These are phyloP conservation scores for Encarsia formosa DNA, from an alignment of 2,888 invertebrate species.

Conservation along the genomic window DNA sequence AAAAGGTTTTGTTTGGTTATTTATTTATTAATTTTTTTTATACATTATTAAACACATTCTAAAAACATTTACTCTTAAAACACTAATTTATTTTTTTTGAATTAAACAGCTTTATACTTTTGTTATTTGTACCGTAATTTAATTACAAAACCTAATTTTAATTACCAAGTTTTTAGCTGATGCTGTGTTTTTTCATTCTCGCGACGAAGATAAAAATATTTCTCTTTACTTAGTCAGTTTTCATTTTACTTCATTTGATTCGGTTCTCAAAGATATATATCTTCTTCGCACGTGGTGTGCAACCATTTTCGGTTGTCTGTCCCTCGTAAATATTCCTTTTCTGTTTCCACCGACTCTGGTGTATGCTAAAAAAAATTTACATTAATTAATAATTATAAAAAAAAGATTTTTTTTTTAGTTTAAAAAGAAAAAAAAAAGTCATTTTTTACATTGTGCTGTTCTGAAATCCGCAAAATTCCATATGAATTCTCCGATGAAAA, in stretches of 20 bases:
- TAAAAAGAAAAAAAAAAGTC: neutral
- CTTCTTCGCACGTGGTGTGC: slow-evolving; percentile 78
- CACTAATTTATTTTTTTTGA: too few relatives aligned
- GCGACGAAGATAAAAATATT: too few relatives aligned
- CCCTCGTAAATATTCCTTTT: slow-evolving; percentile 85
- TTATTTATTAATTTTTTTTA: too few relatives aligned
- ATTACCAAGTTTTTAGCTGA: too few relatives aligned
- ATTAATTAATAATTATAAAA: neutral
- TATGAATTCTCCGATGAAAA: slow-evolving; percentile 93
- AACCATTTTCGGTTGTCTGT: slow-evolving; percentile 84
- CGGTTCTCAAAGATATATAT: slow-evolving; percentile 63
- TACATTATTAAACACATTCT: too few relatives aligned
- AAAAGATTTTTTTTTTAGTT: slow-evolving; percentile 31
- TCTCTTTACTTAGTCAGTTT: too few relatives aligned
- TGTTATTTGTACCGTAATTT: too few relatives aligned
- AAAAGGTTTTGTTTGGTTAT: too few relatives aligned
- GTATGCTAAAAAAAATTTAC: slow-evolving; percentile 55
- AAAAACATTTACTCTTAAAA: too few relatives aligned
- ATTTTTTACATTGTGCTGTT: slow-evolving; percentile 74
- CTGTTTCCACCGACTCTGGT: slow-evolving; percentile 81
- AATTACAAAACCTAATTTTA: too few relatives aligned
- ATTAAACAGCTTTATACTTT: too few relatives aligned
- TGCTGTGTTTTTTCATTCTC: too few relatives aligned
- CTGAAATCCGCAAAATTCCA: slow-evolving; percentile 99
- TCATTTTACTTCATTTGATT: neutral